Conservation (phyloP, 2,888 invertebrate species). For the Euzophera pinguis region DNA sequence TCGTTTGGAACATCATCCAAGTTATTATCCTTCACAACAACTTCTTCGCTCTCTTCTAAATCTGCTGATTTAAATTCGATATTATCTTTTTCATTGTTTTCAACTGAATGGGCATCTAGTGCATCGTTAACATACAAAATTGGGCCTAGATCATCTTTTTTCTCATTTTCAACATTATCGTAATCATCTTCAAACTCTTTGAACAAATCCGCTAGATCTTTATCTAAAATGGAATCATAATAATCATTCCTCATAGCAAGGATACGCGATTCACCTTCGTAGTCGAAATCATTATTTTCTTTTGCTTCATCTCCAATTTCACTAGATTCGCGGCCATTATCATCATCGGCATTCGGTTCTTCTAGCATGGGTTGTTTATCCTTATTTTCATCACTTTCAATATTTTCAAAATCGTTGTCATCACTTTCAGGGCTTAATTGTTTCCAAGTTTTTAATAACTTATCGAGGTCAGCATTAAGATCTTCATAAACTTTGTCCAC, state of each 20-base stretch:
- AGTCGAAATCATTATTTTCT: constrained; percentile 25
- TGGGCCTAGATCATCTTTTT: constrained; percentile 11
- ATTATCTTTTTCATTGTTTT: constrained; percentile 17
- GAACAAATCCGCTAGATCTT: constrained; percentile 17
- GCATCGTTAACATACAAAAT: constrained; percentile 42
- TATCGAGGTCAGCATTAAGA: constrained; percentile 47
- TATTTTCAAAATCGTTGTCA: constrained; percentile 15
- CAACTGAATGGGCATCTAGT: constrained; percentile 24
- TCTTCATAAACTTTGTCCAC: constrained; percentile 43
- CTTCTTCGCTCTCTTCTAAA: constrained; percentile 19
- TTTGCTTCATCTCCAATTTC: constrained; percentile 8
- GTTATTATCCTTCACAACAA: constrained; percentile 4
- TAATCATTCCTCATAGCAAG: constrained; percentile 23
- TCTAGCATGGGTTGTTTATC: neutral
- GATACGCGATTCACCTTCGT: constrained; percentile 32
- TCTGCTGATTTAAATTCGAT: constrained; percentile 7
- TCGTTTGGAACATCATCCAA: neutral
- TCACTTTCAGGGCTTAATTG: constrained; percentile 36
- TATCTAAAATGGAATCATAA: constrained; percentile 24
- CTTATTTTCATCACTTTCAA: constrained; percentile 17
- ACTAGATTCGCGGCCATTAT: neutral
- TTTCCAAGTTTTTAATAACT: constrained; percentile 43
- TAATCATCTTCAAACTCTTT: constrained; percentile 10
- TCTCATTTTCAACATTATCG: neutral
- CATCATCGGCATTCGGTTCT: constrained; percentile 17